Evolutionary conservation across 2,888 invertebrate genomes (phyloP).

Genomic region (Lasioglossum figueresi): DNA sequence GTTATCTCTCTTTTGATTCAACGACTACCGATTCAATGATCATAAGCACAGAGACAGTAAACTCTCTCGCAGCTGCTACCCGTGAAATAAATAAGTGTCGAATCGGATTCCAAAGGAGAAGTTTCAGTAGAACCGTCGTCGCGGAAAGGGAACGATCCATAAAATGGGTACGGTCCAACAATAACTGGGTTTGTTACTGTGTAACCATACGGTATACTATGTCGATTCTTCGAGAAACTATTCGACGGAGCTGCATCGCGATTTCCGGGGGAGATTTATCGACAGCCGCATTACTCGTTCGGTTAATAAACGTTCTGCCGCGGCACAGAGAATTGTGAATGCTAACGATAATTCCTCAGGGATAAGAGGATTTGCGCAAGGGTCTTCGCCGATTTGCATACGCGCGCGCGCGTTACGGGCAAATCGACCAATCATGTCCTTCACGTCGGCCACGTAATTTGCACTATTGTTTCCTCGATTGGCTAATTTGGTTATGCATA

Average conservation of each 20-base stretch:
- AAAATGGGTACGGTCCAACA: neutral
- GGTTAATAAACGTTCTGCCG: conserved; percentile 44
- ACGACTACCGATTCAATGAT: too few species aligned
- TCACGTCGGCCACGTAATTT: conserved; percentile 45
- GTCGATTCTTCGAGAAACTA: neutral
- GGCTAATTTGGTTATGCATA: conserved; percentile 59
- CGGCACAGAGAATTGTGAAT: conserved; percentile 29
- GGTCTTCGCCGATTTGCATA: conserved; percentile 50
- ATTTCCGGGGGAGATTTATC: neutral
- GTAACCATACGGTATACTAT: neutral
- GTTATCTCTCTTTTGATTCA: too few species aligned
- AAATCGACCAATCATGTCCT: conserved; percentile 55
- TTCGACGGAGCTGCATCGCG: neutral
- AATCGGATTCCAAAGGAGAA: neutral
- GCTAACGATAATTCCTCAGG: conserved; percentile 46
- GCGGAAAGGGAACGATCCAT: neutral
- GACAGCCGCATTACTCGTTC: neutral
- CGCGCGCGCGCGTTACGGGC: conserved; percentile 45
- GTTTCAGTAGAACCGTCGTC: neutral
- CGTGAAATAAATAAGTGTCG: neutral
- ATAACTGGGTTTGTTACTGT: neutral
- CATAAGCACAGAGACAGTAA: too few species aligned
- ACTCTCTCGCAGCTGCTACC: neutral
- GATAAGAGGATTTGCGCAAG: conserved; percentile 52
- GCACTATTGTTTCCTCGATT: conserved; percentile 58